These are phyloP conservation scores for Phocides pigmalion DNA, from an alignment of 1,140 invertebrate genomes.

Conservation along the genomic window DNA sequence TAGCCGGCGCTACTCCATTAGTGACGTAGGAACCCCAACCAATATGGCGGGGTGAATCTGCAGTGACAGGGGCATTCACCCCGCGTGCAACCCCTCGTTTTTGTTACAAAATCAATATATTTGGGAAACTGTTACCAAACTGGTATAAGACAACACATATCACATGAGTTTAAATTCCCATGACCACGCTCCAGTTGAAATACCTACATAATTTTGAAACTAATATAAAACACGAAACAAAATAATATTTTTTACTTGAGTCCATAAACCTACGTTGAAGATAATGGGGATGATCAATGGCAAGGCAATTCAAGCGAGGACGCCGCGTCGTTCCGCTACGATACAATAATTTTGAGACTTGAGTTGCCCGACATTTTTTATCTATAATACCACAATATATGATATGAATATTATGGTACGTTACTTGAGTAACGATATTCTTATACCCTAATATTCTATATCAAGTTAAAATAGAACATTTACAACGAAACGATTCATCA, in stretches of 20 bases:
- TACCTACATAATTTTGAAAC: background rate
- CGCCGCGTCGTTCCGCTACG: background rate
- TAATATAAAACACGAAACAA: background rate
- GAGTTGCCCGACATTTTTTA: conserved; percentile 1
- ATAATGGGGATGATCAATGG: conserved; percentile 3
- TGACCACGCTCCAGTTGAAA: background rate
- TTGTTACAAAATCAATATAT: conserved; percentile 81
- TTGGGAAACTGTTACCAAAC: conserved; percentile 56
- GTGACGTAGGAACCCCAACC: conserved; percentile 70
- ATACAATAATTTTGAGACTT: conserved; percentile 7
- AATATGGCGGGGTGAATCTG: conserved; percentile 75
- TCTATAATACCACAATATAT: background rate
- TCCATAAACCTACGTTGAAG: background rate
- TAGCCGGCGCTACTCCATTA: conserved; percentile 76
- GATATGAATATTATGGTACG: background rate
- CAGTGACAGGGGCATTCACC: conserved; percentile 78
- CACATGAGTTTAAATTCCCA: background rate
- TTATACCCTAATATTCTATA: too few relatives aligned
- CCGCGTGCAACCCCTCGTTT: conserved; percentile 75
- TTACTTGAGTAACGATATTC: conserved; percentile 1
- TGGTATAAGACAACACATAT: conserved; percentile 40
- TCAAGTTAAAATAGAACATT: background rate
- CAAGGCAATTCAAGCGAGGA: background rate
- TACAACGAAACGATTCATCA: background rate
- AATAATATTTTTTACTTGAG: background rate